Base-by-base conservation (phyloP, 2,113 vertebrate genomes). In the Eurypyga helias region DNA sequence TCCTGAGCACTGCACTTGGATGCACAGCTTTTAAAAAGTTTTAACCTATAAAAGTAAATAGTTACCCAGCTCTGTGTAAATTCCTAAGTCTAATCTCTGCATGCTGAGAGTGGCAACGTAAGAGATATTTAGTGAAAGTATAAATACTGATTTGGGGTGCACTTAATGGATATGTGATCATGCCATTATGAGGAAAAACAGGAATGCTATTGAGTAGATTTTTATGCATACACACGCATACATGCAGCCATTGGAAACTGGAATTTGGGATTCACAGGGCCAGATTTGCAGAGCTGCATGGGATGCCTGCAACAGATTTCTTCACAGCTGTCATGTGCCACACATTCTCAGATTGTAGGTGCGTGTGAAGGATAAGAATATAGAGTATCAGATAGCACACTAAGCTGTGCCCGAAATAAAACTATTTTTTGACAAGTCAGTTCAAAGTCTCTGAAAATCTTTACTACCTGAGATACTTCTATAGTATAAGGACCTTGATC, bases 151-250 rank as follows among this genome's bases (percentile, higher is more conserved):
- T 87, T 67, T 55, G 21, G 45, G 29, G 12, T 33, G 11, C 13
- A 13, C 19, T 70, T 58, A 26, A 58, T 33, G 10, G 18, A 7
- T 31, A 33, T 31, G 23, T 55, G 41, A n/a, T 31, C 31, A 0
- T 41, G 60, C 23, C n/a, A 19, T 86, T 90, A 29, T 65, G 29
- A 73, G 3, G 24, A 71, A 88, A 31, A 67, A 6, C 20, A 88
- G 31, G 61, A 92, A 70, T 62, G n/a, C 24, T 29, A 2, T 4
- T 66, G 28, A 36, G 19, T 19, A 60, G 46, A 14, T 4, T 26
- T 49, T 26, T 24, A 7, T 17, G 17, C 19, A 23, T 0, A 1
- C 26, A 14, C 17, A 12, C 16, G 7, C 2, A 13, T 19, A 13
- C 7, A 13, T 0, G 0, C 17, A 52, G 51, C 33, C 38, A 6